phyloP scores from a whole-genome alignment of 2,113 vertebrate genomes.

The Taxidea taxus region DNA sequence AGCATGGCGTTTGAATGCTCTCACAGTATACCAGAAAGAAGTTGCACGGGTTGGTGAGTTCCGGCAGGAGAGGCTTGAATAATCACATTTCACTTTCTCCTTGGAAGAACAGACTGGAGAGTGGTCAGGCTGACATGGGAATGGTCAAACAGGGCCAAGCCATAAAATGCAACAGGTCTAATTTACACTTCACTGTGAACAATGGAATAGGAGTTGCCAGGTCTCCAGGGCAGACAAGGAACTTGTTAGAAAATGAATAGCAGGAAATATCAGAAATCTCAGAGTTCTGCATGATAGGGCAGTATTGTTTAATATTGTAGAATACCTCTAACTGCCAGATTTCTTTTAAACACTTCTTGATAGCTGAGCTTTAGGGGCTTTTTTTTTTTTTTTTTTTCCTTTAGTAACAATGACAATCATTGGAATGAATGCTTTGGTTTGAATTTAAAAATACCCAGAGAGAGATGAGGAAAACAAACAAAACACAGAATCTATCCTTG shows the following conservation, averaged over 20 bases:
- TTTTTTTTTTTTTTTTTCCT: not conserved
- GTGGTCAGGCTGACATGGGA: not conserved
- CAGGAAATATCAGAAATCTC: not conserved
- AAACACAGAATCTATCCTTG: not conserved
- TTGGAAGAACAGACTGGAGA: not conserved
- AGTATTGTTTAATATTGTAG: not conserved
- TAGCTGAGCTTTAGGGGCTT: not conserved
- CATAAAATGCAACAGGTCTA: not conserved
- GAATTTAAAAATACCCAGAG: not conserved
- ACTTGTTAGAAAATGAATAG: not conserved
- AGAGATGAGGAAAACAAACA: not conserved
- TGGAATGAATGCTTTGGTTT: not conserved
- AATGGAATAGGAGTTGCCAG: not conserved
- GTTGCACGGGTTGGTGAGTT: not conserved
- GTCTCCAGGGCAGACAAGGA: not conserved
- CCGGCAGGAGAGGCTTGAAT: not conserved
- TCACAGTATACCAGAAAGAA: not conserved
- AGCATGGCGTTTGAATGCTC: not conserved
- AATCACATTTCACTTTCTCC: conserved; percentile 9
- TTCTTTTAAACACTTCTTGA: conserved; percentile 8
- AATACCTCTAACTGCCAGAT: not conserved
- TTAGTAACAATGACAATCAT: not conserved
- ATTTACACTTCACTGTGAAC: not conserved
- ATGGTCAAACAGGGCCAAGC: not conserved
- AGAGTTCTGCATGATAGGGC: not conserved